These are phyloP conservation scores for Discoglossus pictus DNA, from an alignment of 2,797 vertebrate species.

Conservation along the genomic window DNA sequence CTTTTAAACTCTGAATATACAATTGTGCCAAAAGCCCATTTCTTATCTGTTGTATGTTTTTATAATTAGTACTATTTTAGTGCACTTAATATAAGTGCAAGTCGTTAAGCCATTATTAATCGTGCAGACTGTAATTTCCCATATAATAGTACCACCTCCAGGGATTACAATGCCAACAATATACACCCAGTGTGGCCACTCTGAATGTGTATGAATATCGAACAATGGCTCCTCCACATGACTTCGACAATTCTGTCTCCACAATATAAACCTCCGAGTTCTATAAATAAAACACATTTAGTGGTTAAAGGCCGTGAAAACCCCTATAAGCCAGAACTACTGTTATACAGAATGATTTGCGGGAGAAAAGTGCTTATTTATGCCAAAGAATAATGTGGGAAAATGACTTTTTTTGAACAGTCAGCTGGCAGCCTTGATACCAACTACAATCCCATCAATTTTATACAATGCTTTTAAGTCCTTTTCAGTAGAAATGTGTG, in stretches of 20 bases:
- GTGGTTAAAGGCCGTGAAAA: neutral
- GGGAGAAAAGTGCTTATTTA: neutral
- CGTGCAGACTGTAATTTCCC: conserved; percentile 34
- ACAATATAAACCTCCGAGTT: neutral
- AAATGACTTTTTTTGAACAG: conserved; percentile 15
- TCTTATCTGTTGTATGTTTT: conserved; percentile 1
- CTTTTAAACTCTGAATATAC: too few species aligned
- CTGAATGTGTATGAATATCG: neutral
- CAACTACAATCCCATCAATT: conserved; percentile 23
- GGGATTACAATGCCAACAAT: neutral
- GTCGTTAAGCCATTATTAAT: conserved; percentile 40
- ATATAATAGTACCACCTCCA: conserved; percentile 8
- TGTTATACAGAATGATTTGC: neutral
- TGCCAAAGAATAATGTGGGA: neutral
- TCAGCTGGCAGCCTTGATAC: conserved; percentile 10
- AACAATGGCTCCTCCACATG: neutral
- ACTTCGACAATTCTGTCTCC: neutral
- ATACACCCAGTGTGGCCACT: neutral
- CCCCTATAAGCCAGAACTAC: neutral
- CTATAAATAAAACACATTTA: conserved; percentile 19
- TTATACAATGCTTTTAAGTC: conserved; percentile 30
- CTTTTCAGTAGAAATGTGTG: conserved; percentile 13
- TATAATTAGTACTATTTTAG: conserved; percentile 31
- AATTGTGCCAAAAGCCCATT: neutral
- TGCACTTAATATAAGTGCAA: conserved; percentile 17